Conservation (phyloP, 2,113 vertebrate genomes). For the Electrona antarctica region DNA sequence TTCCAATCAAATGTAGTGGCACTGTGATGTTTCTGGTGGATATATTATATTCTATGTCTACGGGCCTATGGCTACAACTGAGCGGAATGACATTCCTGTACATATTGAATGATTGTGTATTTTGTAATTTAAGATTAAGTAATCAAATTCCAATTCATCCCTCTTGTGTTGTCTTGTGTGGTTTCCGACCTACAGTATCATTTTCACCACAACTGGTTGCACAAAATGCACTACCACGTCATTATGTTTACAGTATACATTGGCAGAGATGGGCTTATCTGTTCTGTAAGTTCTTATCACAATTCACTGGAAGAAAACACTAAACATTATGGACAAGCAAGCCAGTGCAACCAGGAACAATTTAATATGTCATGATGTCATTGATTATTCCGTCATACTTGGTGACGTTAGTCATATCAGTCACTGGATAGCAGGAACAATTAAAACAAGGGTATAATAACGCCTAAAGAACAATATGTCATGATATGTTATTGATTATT, state of each 20-base stretch:
- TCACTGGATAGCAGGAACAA: background rate
- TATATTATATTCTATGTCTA: constrained; percentile 27
- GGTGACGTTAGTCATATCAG: background rate
- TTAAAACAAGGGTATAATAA: background rate
- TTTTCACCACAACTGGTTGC: constrained; percentile 9
- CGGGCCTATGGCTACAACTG: constrained; percentile 55
- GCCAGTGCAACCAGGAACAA: constrained; percentile 4
- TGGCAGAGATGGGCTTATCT: background rate
- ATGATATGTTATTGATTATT: background rate
- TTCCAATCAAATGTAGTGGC: constrained; percentile 41
- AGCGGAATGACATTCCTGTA: constrained; percentile 66
- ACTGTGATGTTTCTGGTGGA: constrained; percentile 56
- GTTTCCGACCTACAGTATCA: constrained; percentile 4
- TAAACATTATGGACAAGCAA: constrained; percentile 13
- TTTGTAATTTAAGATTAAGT: constrained; percentile 72
- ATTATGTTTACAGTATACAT: constrained; percentile 6
- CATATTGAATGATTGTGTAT: constrained; percentile 71
- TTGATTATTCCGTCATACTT: background rate
- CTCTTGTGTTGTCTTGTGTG: constrained; percentile 17
- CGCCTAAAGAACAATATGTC: background rate
- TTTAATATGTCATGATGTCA: background rate
- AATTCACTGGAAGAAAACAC: background rate
- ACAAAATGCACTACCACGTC: background rate
- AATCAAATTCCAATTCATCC: constrained; percentile 39
- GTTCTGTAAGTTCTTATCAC: background rate